phyloP scores from a whole-genome alignment of 2,113 vertebrate species.

The Herpetotheres cachinnans region DNA sequence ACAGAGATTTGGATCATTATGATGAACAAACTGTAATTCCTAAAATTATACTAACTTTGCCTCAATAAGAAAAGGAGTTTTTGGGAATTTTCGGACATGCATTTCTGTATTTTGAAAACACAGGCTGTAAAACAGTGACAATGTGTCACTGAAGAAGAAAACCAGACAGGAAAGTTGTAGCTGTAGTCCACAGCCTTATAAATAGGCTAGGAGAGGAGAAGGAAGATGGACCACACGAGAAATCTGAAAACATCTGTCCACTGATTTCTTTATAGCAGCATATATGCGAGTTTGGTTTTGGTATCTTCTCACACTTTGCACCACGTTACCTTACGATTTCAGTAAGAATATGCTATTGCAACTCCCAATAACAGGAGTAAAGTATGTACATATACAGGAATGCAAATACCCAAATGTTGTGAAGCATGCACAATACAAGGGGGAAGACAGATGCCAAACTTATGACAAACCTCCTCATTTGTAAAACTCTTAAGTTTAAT shows the following conservation, averaged over 20 bases:
- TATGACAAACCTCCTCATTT: not conserved
- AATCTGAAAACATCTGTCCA: not conserved
- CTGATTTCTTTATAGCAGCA: not conserved
- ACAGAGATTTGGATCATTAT: not conserved
- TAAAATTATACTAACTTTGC: not conserved
- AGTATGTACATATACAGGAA: not conserved
- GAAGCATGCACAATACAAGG: not conserved
- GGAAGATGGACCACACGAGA: not conserved
- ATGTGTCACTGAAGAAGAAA: not conserved
- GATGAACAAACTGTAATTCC: not conserved
- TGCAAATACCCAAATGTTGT: not conserved
- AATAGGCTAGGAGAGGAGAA: not conserved
- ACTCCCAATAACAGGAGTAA: not conserved
- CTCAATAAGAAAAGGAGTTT: not conserved
- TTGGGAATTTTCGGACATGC: accelerated
- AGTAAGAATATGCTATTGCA: not conserved
- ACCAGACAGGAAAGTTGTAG: not conserved
- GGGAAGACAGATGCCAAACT: not conserved
- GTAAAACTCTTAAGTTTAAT: not conserved
- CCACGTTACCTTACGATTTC: not conserved
- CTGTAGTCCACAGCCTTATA: not conserved
- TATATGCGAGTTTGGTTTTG: not conserved
- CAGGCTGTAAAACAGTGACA: not conserved
- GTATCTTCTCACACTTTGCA: not conserved
- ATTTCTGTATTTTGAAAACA: not conserved